Percentiles rank a stretch among this genome's conserved stretches.
phyloP scores from a whole-genome alignment of 2,113 vertebrate species.

The Heteronetta atricapilla region DNA sequence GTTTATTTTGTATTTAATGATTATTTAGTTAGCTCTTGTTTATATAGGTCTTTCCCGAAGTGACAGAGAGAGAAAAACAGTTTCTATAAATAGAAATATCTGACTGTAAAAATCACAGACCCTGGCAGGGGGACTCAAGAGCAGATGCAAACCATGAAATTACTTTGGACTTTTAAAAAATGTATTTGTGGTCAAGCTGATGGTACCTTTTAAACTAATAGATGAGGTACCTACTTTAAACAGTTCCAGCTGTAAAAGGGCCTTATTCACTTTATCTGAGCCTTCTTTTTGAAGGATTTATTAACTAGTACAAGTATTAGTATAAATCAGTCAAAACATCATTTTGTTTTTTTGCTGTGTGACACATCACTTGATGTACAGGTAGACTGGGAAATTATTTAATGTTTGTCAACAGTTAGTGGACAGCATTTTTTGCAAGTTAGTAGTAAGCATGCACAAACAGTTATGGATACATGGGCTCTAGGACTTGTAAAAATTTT shows the following conservation, averaged over 20 bases:
- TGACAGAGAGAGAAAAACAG: neutral
- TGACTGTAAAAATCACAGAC: constrained; percentile 45
- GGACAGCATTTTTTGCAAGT: neutral
- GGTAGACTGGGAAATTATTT: neutral
- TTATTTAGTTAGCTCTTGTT: neutral
- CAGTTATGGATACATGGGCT: neutral
- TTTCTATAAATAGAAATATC: constrained; percentile 31
- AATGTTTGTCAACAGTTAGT: neutral
- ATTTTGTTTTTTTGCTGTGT: too few relatives aligned
- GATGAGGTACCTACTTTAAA: neutral
- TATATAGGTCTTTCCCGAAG: neutral
- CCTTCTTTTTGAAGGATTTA: neutral
- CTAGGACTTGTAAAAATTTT: neutral
- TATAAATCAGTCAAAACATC: neutral
- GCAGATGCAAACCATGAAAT: constrained; percentile 3
- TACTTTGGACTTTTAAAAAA: neutral
- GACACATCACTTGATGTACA: neutral
- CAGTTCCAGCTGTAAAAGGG: neutral
- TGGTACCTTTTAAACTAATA: neutral
- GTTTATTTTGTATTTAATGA: neutral
- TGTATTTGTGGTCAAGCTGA: neutral
- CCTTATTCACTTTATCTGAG: neutral
- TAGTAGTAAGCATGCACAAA: neutral
- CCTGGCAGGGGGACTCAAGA: neutral
- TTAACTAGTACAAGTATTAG: neutral